These are phyloP conservation scores for Enchytraeus crypticus DNA, from an alignment of 2,888 invertebrate genomes.

Conservation along the genomic window DNA sequence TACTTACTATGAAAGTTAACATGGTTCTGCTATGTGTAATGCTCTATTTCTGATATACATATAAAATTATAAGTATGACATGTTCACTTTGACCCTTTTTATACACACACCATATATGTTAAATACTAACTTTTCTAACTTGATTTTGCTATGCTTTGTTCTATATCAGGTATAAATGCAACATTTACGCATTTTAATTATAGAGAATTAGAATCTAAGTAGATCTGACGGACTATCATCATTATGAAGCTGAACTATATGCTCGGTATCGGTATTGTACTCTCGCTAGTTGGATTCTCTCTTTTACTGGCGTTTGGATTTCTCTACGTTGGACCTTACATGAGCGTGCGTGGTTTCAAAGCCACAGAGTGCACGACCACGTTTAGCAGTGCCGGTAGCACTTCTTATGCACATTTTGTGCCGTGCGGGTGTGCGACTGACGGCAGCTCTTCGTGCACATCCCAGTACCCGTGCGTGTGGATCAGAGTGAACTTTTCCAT, in stretches of 20 bases:
- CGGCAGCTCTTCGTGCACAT: conserved; percentile 15
- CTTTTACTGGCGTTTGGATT: conserved; percentile 25
- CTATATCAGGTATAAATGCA: too few species aligned
- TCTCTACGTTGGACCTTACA: conserved; percentile 25
- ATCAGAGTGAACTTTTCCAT: conserved; percentile 18
- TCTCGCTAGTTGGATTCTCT: conserved; percentile 25
- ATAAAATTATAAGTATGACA: too few species aligned
- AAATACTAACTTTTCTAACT: too few species aligned
- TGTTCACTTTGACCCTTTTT: too few species aligned
- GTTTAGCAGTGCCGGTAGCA: neutral
- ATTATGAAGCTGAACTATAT: conserved; percentile 20
- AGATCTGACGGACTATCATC: neutral
- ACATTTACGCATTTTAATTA: too few species aligned
- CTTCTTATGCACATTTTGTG: neutral
- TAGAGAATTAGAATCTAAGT: neutral
- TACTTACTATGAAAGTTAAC: too few species aligned
- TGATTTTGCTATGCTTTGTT: too few species aligned
- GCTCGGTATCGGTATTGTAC: conserved; percentile 24
- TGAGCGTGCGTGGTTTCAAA: conserved; percentile 13
- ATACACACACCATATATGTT: too few species aligned
- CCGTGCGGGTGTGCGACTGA: conserved; percentile 20
- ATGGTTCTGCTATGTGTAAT: too few species aligned
- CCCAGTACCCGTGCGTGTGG: conserved; percentile 21
- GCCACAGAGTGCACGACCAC: conserved; percentile 7
- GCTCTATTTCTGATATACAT: too few species aligned